Evolutionary conservation across 2,797 vertebrate genomes (phyloP).

Genomic region (Brotula barbata): DNA sequence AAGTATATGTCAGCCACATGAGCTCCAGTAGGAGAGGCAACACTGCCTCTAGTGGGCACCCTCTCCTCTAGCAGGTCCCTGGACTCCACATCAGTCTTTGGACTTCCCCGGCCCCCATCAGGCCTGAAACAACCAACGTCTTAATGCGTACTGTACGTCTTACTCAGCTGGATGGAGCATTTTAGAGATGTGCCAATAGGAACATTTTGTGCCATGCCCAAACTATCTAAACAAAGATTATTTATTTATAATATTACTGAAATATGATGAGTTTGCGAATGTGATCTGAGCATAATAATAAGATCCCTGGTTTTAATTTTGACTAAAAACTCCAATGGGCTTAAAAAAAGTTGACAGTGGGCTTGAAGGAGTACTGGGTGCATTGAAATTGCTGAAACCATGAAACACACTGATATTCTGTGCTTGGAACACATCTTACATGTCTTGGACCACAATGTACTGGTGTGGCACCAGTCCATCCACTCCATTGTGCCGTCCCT

Average conservation of each 20-base stretch:
- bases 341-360: too few relatives aligned
- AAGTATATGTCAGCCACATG: slow-evolving; percentile 98
- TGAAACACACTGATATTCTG: too few relatives aligned
- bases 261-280: too few relatives aligned
- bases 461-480: slow-evolving; percentile 93
- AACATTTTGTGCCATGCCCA: too few relatives aligned
- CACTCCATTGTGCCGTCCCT: slow-evolving; percentile 88
- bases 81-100: slow-evolving; percentile 88
- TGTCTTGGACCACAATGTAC: slow-evolving; percentile 93
- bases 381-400: too few relatives aligned
- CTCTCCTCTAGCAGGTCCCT: slow-evolving; percentile 85
- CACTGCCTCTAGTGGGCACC: slow-evolving; percentile 88
- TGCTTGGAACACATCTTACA: slow-evolving; percentile 75
- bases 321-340: too few relatives aligned
- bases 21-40: slow-evolving; percentile 90
- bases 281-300: too few relatives aligned
- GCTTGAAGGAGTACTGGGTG: too few relatives aligned
- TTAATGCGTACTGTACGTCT: neutral
- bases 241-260: too few relatives aligned
- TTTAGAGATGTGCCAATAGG: too few relatives aligned
- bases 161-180: neutral
- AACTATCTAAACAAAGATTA: too few relatives aligned
- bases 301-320: too few relatives aligned
- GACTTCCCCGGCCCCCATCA: slow-evolving; percentile 91
- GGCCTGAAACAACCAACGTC: slow-evolving; percentile 74